Evolutionary conservation across 1,140 invertebrate genomes (phyloP).

Genomic region (Drosophila bipectinata): DNA sequence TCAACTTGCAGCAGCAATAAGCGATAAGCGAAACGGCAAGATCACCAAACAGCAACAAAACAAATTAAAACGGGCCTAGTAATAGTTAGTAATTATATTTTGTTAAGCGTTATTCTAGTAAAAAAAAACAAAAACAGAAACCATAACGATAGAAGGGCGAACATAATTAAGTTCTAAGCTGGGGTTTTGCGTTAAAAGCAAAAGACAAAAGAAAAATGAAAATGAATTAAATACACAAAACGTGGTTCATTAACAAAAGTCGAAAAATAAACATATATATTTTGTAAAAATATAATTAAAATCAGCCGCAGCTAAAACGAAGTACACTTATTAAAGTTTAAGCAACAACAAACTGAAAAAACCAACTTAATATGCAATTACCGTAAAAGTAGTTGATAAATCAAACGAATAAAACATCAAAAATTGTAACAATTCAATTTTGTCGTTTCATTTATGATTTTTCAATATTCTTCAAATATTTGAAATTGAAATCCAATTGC

Average conservation of each 20-base stretch:
- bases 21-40: constrained; percentile 28
- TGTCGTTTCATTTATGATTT: not conserved
- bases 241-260: constrained; percentile 69
- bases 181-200: constrained; percentile 32
- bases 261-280: constrained; percentile 68
- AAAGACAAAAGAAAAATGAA: constrained; percentile 18
- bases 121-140: constrained; percentile 37
- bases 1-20: constrained; percentile 51
- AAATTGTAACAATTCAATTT: constrained; percentile 57
- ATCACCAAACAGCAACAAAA: constrained; percentile 55
- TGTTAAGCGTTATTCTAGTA: constrained; percentile 79
- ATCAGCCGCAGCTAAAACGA: constrained; percentile 73
- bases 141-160: constrained; percentile 45
- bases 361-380: constrained; percentile 82
- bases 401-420: constrained; percentile 74
- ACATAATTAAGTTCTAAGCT: constrained; percentile 73
- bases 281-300: constrained; percentile 81
- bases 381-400: constrained; percentile 81
- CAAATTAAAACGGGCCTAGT: constrained; percentile 55
- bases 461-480: too few species aligned
- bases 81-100: constrained; percentile 80
- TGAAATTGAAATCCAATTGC: too few species aligned
- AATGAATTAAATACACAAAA: constrained; percentile 32
- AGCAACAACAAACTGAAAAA: constrained; percentile 70
- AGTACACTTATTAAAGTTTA: constrained; percentile 81